These are phyloP conservation scores for Ciconia boyciana DNA, from an alignment of 2,113 vertebrate species.

Conservation along the genomic window DNA sequence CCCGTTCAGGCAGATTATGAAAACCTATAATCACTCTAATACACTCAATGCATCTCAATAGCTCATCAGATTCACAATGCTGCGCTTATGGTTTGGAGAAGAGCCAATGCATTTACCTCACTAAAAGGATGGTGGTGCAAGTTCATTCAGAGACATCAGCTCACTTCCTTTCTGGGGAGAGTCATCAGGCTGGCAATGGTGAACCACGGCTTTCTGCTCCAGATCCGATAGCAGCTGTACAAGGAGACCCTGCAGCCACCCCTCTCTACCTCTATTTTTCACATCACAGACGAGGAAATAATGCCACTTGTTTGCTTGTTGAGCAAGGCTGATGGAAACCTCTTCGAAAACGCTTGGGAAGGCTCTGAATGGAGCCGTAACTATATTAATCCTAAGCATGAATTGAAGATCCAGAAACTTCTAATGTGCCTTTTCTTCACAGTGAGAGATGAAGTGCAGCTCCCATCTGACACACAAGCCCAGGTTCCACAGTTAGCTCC, in stretches of 20 bases:
- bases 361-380: background rate
- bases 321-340: background rate
- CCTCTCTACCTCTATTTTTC: background rate
- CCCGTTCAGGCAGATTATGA: background rate
- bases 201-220: background rate
- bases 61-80: background rate
- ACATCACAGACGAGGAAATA: background rate
- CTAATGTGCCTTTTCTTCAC: background rate
- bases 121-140: background rate
- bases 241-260: background rate
- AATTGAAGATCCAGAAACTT: background rate
- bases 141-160: background rate
- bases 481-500: background rate
- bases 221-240: accelerated
- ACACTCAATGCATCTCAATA: background rate
- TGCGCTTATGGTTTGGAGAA: accelerated
- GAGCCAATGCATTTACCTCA: background rate
- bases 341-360: accelerated
- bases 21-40: background rate
- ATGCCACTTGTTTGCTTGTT: background rate
- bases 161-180: background rate
- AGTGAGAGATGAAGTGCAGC: background rate
- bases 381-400: background rate
- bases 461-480: background rate
- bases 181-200: background rate